phyloP scores from a whole-genome alignment of 1,140 invertebrate genomes.

The Metopolophium dirhodum region DNA sequence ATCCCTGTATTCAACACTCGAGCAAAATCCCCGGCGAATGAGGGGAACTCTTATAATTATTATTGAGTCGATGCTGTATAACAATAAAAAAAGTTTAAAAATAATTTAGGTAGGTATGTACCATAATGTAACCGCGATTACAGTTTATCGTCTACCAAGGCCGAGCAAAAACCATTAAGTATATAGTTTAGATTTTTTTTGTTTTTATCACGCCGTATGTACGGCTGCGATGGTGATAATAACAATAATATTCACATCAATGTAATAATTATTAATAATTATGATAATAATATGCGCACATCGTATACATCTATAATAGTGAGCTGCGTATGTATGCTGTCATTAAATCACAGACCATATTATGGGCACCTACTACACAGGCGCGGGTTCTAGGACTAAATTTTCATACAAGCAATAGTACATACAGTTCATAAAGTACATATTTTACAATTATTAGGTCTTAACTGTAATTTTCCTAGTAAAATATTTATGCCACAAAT shows the following conservation, averaged over 20 bases:
- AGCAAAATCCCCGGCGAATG: too few relatives aligned
- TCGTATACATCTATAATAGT: neutral
- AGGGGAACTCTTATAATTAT: too few relatives aligned
- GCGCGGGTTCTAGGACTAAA: too few relatives aligned
- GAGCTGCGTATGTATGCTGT: too few relatives aligned
- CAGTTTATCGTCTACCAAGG: neutral
- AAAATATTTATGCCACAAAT: too few relatives aligned
- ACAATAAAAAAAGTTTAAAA: neutral
- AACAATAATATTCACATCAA: neutral
- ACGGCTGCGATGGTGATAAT: neutral
- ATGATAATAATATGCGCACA: neutral
- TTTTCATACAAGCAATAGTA: too few relatives aligned
- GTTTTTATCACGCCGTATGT: neutral
- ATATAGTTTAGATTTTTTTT: neutral
- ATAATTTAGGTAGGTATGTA: neutral
- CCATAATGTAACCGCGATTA: neutral
- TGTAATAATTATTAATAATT: neutral
- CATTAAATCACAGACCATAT: neutral
- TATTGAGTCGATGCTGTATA: neutral
- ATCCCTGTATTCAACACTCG: too few relatives aligned
- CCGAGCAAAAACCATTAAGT: neutral
- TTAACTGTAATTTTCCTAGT: too few relatives aligned
- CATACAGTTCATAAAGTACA: too few relatives aligned
- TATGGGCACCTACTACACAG: too few relatives aligned
- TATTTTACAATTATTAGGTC: too few relatives aligned